phyloP scores from a whole-genome alignment of 2,113 vertebrate species.

The Phalacrocorax pelagicus region DNA sequence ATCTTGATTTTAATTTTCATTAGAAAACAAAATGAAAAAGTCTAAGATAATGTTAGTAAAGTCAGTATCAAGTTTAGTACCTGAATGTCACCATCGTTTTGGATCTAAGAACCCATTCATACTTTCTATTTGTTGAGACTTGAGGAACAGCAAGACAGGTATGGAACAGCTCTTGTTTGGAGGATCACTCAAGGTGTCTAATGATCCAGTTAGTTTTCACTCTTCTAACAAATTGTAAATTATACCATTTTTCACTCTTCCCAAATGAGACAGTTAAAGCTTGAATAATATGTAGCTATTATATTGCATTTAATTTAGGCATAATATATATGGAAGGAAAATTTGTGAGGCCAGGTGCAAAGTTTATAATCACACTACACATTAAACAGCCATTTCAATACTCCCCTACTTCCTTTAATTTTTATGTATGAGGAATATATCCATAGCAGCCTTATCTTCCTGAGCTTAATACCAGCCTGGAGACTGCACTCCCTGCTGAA shows the following conservation, averaged over 20 bases:
- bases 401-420: constrained; percentile 34
- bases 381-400: constrained; percentile 21
- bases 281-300: not conserved
- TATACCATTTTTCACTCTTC: not conserved
- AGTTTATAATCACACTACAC: constrained; percentile 1
- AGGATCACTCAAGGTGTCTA: not conserved
- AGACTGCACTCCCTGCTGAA: constrained; percentile 63
- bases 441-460: constrained; percentile 58
- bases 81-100: not conserved
- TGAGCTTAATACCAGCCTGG: constrained; percentile 59
- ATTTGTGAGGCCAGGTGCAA: not conserved
- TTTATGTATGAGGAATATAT: constrained; percentile 61
- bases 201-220: not conserved
- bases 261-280: not conserved
- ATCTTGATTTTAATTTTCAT: not conserved
- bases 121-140: not conserved
- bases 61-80: not conserved
- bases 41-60: not conserved
- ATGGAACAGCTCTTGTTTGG: not conserved
- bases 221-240: not conserved
- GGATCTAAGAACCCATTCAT: not conserved
- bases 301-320: not conserved
- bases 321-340: not conserved
- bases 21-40: not conserved
- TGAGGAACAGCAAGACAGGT: not conserved